Conservation (phyloP, 2,888 invertebrate genomes). For the Drosophila aldrichi region DNA sequence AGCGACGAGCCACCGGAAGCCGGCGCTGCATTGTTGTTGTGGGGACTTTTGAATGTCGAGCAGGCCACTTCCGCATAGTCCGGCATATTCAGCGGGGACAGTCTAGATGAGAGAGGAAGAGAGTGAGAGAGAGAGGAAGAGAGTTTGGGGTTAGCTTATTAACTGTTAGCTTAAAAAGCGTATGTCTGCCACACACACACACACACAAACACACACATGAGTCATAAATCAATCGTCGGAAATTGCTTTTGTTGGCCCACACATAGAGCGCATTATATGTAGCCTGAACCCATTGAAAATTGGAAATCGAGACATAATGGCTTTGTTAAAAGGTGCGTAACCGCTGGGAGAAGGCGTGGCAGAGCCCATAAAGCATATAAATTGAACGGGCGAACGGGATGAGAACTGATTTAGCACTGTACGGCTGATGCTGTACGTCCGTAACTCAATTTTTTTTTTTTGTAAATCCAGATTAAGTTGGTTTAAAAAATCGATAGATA, state of each 20-base stretch:
- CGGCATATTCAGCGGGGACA: slow-evolving; percentile 86
- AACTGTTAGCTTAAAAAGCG: slow-evolving; percentile 51
- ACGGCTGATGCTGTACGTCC: too few species aligned
- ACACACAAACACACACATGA: slow-evolving; percentile 10
- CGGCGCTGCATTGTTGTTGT: slow-evolving; percentile 64
- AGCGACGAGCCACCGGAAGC: slow-evolving; percentile 72
- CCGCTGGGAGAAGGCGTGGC: neutral
- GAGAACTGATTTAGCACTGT: too few species aligned
- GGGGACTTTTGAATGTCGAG: slow-evolving; percentile 85
- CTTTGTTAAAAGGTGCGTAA: neutral
- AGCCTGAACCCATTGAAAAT: neutral
- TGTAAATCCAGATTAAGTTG: too few species aligned
- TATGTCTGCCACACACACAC: slow-evolving; percentile 48
- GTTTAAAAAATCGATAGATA: too few species aligned
- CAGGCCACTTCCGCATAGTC: slow-evolving; percentile 86
- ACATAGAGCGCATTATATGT: neutral
- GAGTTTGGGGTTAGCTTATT: slow-evolving; percentile 23
- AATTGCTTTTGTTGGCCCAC: slow-evolving; percentile 75
- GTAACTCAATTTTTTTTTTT: too few species aligned
- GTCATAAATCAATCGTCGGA: slow-evolving; percentile 77
- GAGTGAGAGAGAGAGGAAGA: neutral
- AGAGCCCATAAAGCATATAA: neutral
- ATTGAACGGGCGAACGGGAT: neutral
- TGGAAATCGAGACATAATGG: neutral
- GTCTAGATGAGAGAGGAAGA: slow-evolving; percentile 71